Percentiles rank a stretch among this genome's conserved stretches.
Conservation (phyloP, 1,140 invertebrate species). For the Camponotus pennsylvanicus region DNA sequence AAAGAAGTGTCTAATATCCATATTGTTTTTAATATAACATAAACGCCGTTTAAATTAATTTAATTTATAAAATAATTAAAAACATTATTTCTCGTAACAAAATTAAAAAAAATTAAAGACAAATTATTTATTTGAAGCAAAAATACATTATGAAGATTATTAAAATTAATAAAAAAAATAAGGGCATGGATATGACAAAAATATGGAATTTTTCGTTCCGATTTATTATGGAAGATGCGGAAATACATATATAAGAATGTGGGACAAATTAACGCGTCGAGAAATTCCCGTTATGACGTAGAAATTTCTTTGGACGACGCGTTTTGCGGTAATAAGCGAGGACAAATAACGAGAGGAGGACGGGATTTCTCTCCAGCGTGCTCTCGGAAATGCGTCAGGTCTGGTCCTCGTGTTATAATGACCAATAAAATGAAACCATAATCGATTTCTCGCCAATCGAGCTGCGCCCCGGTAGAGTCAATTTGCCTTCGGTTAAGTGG, state of each 20-base stretch:
- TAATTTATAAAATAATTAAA: neutral
- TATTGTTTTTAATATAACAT: neutral
- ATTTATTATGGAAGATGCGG: neutral
- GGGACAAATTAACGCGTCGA: neutral
- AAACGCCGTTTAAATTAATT: neutral
- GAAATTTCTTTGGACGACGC: neutral
- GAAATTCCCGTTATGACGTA: neutral
- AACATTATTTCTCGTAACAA: neutral
- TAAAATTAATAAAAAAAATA: too few relatives aligned
- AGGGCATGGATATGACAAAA: neutral
- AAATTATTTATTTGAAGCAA: too few relatives aligned
- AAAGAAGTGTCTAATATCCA: neutral
- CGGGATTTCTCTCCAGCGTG: conserved; percentile 68
- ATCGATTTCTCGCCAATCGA: conserved; percentile 81
- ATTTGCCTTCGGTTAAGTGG: conserved; percentile 80
- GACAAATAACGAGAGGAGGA: neutral
- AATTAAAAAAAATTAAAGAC: neutral
- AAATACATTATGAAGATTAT: too few relatives aligned
- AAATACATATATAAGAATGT: neutral
- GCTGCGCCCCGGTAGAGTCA: conserved; percentile 72
- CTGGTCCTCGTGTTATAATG: conserved; percentile 79
- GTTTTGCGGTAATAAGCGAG: neutral
- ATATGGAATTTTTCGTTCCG: neutral
- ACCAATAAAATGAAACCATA: conserved; percentile 80
- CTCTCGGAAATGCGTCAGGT: conserved; percentile 73